Base-by-base conservation (phyloP, 2,113 vertebrate species). In the Daphoenositta chrysoptera region DNA sequence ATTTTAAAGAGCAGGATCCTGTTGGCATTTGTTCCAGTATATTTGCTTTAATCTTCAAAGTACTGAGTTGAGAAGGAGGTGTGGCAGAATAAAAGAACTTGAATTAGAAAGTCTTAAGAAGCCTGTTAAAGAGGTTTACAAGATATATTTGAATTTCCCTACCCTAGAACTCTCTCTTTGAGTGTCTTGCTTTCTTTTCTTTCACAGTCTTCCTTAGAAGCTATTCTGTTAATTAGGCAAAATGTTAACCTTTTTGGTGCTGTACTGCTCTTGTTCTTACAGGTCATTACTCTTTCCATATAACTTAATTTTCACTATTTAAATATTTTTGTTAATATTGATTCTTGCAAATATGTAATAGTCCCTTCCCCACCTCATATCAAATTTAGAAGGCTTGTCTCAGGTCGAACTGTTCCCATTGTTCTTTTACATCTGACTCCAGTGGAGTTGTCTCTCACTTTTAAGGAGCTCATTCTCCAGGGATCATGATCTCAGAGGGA, bases 41-140 rank as follows among this genome's bases (percentile, higher is more conserved):
- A 75, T 91, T 94, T 97, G 56, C 44, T 94, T 84, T 94, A 60
- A 82, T 91, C 81, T 91, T 92, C 47, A 89, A 83, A 92, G 63
- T 82, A 56, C 2, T n/a, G n/a, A 45, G 26, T 66, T 90, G 69
- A 87, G 65, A 66, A 71, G 39, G 26, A 71, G 84, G 85, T 75
- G 75, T 87, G 61, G 24, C 31, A 91, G 20, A 91, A 60, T 93
- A 31, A 82, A 93, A 86, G 82, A 90, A 93, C 71, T 68, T 89
- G 72, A 87, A 91, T 45, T 84, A 87, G 56, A 56, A 95, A 64
- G 47, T 68, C 73, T 60, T 94, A 78, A 56, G 72, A 78, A 92
- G 68, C 18, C 21, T 39, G 30, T n/a, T 50, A 63, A 22, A 50
- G 20, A 44, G 42, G 37, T 75, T 69, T 68, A 50, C 28, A 69